Conservation (phyloP, 2,113 vertebrate genomes). For the Acrocephalus arundinaceus region DNA sequence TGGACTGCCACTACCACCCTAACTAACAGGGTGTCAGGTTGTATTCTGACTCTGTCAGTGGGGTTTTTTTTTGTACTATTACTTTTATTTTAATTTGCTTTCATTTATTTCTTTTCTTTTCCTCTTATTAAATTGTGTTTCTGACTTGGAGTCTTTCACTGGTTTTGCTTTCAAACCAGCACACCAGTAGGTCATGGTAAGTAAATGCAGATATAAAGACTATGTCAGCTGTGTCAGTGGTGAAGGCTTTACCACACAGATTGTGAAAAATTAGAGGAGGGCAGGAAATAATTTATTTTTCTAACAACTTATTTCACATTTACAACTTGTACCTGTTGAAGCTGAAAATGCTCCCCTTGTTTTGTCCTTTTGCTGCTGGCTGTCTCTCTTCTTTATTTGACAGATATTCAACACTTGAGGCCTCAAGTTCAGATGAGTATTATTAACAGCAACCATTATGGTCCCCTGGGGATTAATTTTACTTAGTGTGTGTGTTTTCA, state of each 20-base stretch:
- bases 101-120: no score
- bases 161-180: no score
- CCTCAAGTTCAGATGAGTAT: constrained; percentile 50
- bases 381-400: constrained; percentile 64
- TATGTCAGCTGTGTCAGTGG: constrained; percentile 26
- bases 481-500: constrained; percentile 32
- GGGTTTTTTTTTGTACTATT: no score
- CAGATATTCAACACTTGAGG: constrained; percentile 47
- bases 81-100: no score
- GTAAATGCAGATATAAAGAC: constrained; percentile 57
- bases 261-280: constrained; percentile 64
- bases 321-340: constrained; percentile 64
- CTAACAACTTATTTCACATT: constrained; percentile 60
- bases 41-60: no score
- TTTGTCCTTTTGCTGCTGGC: not conserved
- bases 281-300: constrained; percentile 71
- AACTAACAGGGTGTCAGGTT: no score
- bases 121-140: no score
- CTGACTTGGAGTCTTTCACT: no score
- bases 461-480: constrained; percentile 67
- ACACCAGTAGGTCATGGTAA: constrained; percentile 32
- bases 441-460: constrained; percentile 67
- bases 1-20: no score
- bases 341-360: constrained; percentile 34
- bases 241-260: constrained; percentile 62